Percentiles rank a stretch among this genome's conserved stretches.
Conservation (phyloP, 2,888 invertebrate genomes). For the Dryococelus australis region DNA sequence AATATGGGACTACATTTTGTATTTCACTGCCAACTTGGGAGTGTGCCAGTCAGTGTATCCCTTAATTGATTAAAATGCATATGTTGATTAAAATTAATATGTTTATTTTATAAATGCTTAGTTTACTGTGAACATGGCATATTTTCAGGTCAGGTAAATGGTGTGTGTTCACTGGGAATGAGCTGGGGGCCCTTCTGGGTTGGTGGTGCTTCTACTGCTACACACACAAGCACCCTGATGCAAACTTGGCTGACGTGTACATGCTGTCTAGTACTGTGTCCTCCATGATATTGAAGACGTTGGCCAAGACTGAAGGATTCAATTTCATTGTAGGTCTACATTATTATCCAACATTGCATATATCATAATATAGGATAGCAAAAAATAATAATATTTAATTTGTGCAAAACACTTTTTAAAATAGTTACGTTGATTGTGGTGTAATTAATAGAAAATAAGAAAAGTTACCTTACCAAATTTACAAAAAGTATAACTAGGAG, state of each 20-base stretch:
- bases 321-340: slow-evolving; percentile 63
- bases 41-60: too few relatives aligned
- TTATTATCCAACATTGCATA: background rate
- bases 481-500: too few relatives aligned
- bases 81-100: too few relatives aligned
- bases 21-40: too few relatives aligned
- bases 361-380: background rate
- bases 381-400: too few relatives aligned
- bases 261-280: slow-evolving; percentile 95
- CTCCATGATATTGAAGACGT: slow-evolving; percentile 88
- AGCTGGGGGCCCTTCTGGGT: slow-evolving; percentile 90
- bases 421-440: too few relatives aligned
- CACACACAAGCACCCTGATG: slow-evolving; percentile 59
- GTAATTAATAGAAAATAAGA: too few relatives aligned
- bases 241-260: slow-evolving; percentile 69
- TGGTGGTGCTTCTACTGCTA: slow-evolving; percentile 87
- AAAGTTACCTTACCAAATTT: too few relatives aligned
- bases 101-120: too few relatives aligned
- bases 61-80: too few relatives aligned
- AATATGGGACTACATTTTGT: too few relatives aligned
- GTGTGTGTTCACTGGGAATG: slow-evolving; percentile 95
- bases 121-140: background rate
- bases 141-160: slow-evolving; percentile 59
- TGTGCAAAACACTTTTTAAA: too few relatives aligned
- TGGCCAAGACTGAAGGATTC: slow-evolving; percentile 81